Conservation (phyloP, 2,888 invertebrate genomes). For the Sceliomorpha sp. region DNA sequence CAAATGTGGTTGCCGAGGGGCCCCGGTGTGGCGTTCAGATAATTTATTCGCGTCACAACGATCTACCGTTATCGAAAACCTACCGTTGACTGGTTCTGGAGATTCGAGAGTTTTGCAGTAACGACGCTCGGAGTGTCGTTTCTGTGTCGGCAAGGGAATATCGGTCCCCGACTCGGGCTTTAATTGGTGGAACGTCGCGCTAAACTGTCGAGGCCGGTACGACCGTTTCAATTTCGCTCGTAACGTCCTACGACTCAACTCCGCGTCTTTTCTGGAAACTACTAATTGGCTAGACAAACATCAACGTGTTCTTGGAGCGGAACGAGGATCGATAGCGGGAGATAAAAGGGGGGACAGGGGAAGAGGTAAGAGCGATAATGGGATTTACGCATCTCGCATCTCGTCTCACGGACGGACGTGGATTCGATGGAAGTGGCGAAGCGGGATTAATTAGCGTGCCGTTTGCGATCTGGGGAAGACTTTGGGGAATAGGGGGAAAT, state of each 20-base stretch:
- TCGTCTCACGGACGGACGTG: too few species aligned
- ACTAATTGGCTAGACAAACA: conserved; percentile 9
- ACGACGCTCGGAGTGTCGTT: conserved; percentile 8
- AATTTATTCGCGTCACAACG: conserved; percentile 2
- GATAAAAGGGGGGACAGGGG: too few species aligned
- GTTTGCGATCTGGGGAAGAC: too few species aligned
- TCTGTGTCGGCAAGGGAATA: conserved; percentile 8
- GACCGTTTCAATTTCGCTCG: conserved; percentile 8
- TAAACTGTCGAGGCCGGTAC: conserved; percentile 6
- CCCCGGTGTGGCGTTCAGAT: too few species aligned
- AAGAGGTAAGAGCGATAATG: neutral
- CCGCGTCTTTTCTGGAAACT: conserved; percentile 6
- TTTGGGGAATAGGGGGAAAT: too few species aligned
- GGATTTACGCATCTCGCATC: neutral
- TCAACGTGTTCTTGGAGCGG: conserved; percentile 5
- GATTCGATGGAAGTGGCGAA: too few species aligned
- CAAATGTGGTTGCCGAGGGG: too few species aligned
- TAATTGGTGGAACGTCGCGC: conserved; percentile 5
- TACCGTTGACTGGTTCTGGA: conserved; percentile 3
- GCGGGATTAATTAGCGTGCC: too few species aligned
- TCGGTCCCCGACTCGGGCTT: neutral
- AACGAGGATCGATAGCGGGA: neutral
- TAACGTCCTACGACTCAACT: conserved; percentile 1
- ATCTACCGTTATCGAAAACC: conserved; percentile 4
- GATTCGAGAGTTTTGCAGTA: neutral